Conservation (phyloP, 2,797 vertebrate genomes). For the Karalla daura region DNA sequence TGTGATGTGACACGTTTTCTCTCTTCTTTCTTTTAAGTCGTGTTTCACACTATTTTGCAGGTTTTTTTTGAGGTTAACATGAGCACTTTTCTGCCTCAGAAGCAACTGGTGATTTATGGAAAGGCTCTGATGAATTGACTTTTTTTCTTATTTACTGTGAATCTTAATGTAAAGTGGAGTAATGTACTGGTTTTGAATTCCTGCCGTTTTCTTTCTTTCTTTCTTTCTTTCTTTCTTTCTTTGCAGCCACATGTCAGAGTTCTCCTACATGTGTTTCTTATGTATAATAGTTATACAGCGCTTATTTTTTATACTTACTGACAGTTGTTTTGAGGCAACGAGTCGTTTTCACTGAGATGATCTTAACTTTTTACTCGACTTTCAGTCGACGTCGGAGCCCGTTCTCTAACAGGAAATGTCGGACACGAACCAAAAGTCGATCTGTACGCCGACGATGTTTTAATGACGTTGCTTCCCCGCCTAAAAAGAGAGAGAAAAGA, state of each 20-base stretch:
- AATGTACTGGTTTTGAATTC: slow-evolving; percentile 16
- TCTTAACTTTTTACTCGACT: slow-evolving; percentile 45
- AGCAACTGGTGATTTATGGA: slow-evolving; percentile 25
- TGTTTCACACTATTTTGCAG: slow-evolving; percentile 6
- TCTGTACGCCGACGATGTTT: neutral
- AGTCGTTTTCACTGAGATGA: slow-evolving; percentile 48
- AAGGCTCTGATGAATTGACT: slow-evolving; percentile 22
- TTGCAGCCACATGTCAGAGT: slow-evolving; percentile 19
- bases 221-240: too few species aligned
- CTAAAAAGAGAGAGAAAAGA: neutral
- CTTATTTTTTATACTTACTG: slow-evolving; percentile 42
- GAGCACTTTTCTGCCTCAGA: slow-evolving; percentile 56
- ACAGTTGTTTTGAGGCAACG: slow-evolving; percentile 21
- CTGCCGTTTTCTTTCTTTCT: neutral
- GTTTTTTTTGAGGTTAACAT: slow-evolving; percentile 15
- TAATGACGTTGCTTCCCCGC: too few species aligned
- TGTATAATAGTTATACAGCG: slow-evolving; percentile 24
- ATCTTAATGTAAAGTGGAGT: slow-evolving; percentile 24
- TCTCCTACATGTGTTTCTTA: slow-evolving; percentile 5
- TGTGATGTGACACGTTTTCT: slow-evolving; percentile 11
- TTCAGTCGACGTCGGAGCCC: slow-evolving; percentile 21
- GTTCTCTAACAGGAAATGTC: slow-evolving; percentile 7
- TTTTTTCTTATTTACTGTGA: slow-evolving; percentile 58
- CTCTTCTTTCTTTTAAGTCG: too few species aligned
- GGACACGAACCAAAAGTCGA: neutral